Evolutionary conservation across 1,140 invertebrate genomes (phyloP).

Genomic region (Planococcus citri): DNA sequence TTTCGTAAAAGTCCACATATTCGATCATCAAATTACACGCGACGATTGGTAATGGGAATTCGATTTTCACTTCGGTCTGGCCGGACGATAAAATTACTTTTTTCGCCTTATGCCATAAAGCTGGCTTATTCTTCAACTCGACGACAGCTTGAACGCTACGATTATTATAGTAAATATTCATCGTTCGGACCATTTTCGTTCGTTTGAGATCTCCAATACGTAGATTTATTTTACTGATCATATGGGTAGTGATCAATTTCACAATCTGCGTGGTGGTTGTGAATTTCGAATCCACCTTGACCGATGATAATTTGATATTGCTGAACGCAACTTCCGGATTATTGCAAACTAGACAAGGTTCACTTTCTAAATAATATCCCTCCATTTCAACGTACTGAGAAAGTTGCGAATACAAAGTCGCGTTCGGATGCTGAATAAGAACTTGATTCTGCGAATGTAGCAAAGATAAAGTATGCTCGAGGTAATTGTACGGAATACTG

Average conservation of each 20-base stretch:
- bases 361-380: constrained; percentile 91
- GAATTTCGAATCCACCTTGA: constrained; percentile 94
- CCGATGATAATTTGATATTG: constrained; percentile 81
- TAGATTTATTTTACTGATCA: constrained; percentile 85
- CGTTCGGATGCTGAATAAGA: constrained; percentile 83
- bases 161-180: constrained; percentile 96
- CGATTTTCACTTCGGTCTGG: constrained; percentile 91
- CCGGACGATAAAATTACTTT: constrained; percentile 75
- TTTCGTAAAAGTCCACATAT: constrained; percentile 95
- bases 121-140: constrained; percentile 89
- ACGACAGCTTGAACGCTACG: constrained; percentile 89
- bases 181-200: constrained; percentile 91
- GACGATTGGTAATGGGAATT: constrained; percentile 89
- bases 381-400: constrained; percentile 88
- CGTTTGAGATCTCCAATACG: constrained; percentile 89
- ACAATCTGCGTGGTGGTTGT: constrained; percentile 96
- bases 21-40: constrained; percentile 99
- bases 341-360: constrained; percentile 93
- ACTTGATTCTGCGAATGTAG: constrained; percentile 76
- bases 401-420: constrained; percentile 79
- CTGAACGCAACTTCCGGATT: constrained; percentile 89
- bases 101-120: constrained; percentile 93
- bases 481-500: constrained; percentile 53
- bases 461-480: constrained; percentile 72
- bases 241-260: constrained; percentile 87